Evolutionary conservation across 2,113 vertebrate species (phyloP).

Genomic region (Onychostruthus taczanowskii): DNA sequence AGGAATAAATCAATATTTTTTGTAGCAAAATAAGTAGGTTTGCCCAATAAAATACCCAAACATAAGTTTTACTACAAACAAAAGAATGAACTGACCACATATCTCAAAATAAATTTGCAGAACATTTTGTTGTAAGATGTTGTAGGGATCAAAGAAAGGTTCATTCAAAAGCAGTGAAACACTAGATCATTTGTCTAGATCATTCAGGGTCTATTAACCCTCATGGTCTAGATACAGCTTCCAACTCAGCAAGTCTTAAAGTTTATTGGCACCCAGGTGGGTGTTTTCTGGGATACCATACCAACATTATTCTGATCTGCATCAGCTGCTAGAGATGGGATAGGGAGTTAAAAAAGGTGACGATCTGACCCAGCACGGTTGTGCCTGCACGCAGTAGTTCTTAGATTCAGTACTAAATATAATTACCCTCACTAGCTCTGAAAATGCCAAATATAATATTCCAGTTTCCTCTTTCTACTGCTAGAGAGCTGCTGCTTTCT

Average conservation of each 20-base stretch:
- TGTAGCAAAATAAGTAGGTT: background rate
- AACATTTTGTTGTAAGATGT: background rate
- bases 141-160: background rate
- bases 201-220: background rate
- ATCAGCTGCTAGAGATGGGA: background rate
- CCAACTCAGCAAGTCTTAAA: background rate
- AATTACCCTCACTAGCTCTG: background rate
- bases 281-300: background rate
- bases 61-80: background rate
- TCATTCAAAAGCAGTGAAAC: background rate
- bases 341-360: background rate
- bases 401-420: background rate
- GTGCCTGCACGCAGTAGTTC: background rate
- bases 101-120: background rate
- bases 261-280: fast-evolving
- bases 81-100: background rate
- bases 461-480: background rate
- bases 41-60: background rate
- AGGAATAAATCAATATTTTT: background rate
- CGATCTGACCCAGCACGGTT: background rate
- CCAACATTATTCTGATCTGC: background rate
- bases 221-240: background rate
- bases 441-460: background rate
- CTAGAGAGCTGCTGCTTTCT: background rate
- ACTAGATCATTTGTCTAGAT: background rate